Base-by-base conservation (phyloP, 2,113 vertebrate species). In the Pundamilia nyererei region DNA sequence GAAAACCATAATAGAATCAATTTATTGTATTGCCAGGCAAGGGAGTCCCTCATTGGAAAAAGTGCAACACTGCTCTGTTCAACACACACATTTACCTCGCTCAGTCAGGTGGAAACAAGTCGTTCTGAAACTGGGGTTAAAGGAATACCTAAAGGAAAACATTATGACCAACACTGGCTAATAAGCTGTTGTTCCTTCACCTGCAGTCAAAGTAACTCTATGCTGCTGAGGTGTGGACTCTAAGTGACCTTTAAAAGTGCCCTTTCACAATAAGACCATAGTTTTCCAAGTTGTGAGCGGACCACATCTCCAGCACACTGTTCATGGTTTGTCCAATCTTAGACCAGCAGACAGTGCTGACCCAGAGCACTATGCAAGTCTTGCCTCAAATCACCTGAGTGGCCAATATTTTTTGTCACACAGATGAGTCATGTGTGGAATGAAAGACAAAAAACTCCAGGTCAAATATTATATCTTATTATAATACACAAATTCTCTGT, bases 91-190 rank as follows among this genome's bases (percentile, higher is more conserved):
- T 93, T 91, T 92, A 86, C 72, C 85, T 88, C 80, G 60, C 75
- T 92, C 90, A 80, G 79, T 94, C 82, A 84, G 90, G 87, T 89
- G 91, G 87, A 94, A 95, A 92, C 42, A 75, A 77, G 72, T 85
- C 45, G n/a, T 82, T 86, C 75, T 84, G 80, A 91, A 88, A 86
- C 45, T 89, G 62, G 84, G 80, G 79, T 70, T 83, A 79, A 86
- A 83, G 51, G 58, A 86, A 77, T 90, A 81, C 70, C 83, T 79
- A 26, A 26, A 26, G 24, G 24, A 26, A 82, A 82, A 82, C 40
- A 77, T 49, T 49, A 77, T 47, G 26, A 49, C 6, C 4, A 68
- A 45, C 26, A 82, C 0, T 35, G 56, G 26, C 80, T 42, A 62
- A 53, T 40, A n/a, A 21, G 80, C 17, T 12, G 47, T 17, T 77